These are phyloP conservation scores for Oncorhynchus mykiss DNA, from an alignment of 2,113 vertebrate species.

Conservation along the genomic window DNA sequence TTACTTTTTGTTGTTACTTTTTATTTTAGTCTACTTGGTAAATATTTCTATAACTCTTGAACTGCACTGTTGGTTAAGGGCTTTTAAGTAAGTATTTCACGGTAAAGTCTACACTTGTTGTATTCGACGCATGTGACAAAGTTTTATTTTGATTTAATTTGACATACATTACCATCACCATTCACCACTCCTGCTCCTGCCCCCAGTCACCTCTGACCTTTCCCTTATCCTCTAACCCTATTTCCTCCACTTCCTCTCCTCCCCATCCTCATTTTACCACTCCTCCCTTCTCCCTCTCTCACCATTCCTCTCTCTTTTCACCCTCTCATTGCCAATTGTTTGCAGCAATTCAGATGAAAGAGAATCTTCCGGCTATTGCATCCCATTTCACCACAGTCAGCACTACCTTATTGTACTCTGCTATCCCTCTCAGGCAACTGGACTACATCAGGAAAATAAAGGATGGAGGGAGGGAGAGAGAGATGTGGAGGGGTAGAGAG, in stretches of 20 bases:
- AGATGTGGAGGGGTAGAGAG: slow-evolving; percentile 20
- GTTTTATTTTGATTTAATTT: no score
- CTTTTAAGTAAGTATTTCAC: no score
- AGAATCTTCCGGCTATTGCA: slow-evolving; percentile 71
- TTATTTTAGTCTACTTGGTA: no score
- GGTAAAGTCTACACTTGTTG: no score
- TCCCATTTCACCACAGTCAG: slow-evolving; percentile 70
- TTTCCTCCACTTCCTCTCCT: neutral
- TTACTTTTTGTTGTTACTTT: no score
- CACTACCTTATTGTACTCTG: slow-evolving; percentile 62
- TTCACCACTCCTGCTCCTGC: no score
- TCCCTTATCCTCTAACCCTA: neutral
- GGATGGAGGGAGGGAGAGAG: neutral
- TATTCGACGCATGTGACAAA: no score
- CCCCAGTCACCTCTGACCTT: neutral
- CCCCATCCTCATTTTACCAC: slow-evolving; percentile 15
- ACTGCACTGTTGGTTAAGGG: no score
- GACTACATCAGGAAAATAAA: slow-evolving; percentile 58
- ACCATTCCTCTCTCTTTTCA: slow-evolving; percentile 29
- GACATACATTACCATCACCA: no score
- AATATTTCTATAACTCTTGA: no score
- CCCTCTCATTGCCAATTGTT: slow-evolving; percentile 55
- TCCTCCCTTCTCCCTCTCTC: slow-evolving; percentile 25
- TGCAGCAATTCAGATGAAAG: slow-evolving; percentile 66
- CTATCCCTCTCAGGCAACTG: slow-evolving; percentile 65